These are phyloP conservation scores for Gnathonemus longibarbis DNA, from an alignment of 2,113 vertebrate species.

Conservation along the genomic window DNA sequence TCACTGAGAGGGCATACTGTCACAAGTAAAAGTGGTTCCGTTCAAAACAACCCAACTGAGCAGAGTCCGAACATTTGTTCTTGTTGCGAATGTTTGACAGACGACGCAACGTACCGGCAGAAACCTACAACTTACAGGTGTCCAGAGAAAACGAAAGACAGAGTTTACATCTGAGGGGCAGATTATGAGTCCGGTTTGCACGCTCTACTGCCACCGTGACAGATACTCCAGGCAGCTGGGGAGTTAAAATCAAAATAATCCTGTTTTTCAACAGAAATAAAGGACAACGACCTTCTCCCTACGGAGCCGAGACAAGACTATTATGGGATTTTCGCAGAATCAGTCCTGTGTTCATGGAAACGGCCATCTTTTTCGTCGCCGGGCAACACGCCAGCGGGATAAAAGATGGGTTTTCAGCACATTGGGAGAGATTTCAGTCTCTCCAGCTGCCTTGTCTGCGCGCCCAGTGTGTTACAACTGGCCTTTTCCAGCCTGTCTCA, in stretches of 20 bases:
- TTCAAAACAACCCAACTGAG: neutral
- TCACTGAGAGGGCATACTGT: neutral
- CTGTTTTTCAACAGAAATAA: neutral
- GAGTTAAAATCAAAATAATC: neutral
- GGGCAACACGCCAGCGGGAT: slow-evolving; percentile 18
- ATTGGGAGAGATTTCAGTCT: slow-evolving; percentile 12
- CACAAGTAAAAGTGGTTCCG: neutral
- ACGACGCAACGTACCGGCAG: no score
- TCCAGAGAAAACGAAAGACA: neutral
- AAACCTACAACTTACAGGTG: neutral
- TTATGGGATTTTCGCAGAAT: slow-evolving; percentile 24
- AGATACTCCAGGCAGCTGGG: neutral
- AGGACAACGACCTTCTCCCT: neutral
- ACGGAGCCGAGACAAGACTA: neutral
- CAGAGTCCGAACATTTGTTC: neutral
- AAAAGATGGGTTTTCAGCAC: slow-evolving; percentile 28
- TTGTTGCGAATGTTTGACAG: neutral
- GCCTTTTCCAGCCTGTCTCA: slow-evolving; percentile 31
- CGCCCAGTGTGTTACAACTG: slow-evolving; percentile 20
- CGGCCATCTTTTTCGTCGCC: slow-evolving; percentile 17
- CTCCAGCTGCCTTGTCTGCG: neutral
- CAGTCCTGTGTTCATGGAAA: slow-evolving; percentile 25
- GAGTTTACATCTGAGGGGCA: neutral
- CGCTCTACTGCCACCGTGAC: neutral
- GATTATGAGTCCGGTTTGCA: neutral